Conservation (phyloP, 2,888 invertebrate genomes). For the Hydriomena furcata region DNA sequence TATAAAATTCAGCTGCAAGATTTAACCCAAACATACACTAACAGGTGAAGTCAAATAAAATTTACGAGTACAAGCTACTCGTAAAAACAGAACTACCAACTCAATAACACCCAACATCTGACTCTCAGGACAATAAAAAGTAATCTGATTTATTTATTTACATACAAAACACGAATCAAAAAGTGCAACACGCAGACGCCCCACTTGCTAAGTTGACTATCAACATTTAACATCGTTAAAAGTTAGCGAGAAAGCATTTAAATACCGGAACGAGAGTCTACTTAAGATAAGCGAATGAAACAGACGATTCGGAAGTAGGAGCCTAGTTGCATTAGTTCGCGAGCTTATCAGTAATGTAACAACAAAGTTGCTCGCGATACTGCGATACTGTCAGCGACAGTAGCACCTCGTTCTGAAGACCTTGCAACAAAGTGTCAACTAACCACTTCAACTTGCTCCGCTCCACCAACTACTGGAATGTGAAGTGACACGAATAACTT, state of each 20-base stretch:
- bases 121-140: too few relatives aligned
- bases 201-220: conserved; percentile 3
- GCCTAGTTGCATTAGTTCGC: conserved; percentile 40
- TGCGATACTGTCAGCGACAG: conserved; percentile 47
- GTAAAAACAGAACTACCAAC: too few relatives aligned
- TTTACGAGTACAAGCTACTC: too few relatives aligned
- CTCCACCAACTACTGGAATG: conserved; percentile 51
- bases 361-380: conserved; percentile 44
- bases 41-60: too few relatives aligned
- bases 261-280: conserved; percentile 15
- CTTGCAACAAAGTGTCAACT: conserved; percentile 71
- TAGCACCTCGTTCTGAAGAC: conserved; percentile 61
- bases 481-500: conserved; percentile 65
- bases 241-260: conserved; percentile 21
- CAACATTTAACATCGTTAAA: conserved; percentile 15
- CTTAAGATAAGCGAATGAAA: conserved; percentile 36
- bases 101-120: too few relatives aligned
- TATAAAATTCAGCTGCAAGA: too few relatives aligned
- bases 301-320: conserved; percentile 31
- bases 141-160: too few relatives aligned
- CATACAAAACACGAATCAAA: neutral
- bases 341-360: conserved; percentile 50
- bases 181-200: conserved; percentile 1
- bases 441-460: conserved; percentile 60
- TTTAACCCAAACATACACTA: too few relatives aligned